These are phyloP conservation scores for Dryoscopus gambensis DNA, from an alignment of 2,113 vertebrate species.

Conservation along the genomic window DNA sequence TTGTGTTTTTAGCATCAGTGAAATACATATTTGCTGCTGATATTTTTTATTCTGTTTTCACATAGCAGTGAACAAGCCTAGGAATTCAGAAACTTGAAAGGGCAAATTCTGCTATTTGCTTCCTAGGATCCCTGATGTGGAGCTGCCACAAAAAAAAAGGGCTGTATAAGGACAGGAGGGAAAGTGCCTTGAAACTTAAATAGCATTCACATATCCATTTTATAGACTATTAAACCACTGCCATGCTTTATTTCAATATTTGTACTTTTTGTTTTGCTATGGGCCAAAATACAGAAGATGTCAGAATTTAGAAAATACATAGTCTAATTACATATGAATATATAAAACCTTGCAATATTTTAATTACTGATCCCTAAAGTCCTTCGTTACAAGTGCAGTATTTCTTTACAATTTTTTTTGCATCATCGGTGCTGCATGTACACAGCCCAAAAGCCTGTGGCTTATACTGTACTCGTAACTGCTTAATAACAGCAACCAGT, in stretches of 20 bases:
- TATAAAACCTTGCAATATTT: background rate
- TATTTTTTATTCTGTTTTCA: background rate
- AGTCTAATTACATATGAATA: background rate
- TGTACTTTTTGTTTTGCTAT: background rate
- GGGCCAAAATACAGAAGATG: background rate
- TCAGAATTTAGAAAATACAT: background rate
- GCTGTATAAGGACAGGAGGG: background rate
- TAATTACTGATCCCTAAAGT: background rate
- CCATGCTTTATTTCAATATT: background rate
- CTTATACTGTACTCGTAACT: background rate
- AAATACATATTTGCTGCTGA: background rate
- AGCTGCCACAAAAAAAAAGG: background rate
- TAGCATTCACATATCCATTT: background rate
- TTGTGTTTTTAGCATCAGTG: background rate
- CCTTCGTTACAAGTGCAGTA: background rate
- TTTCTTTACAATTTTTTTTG: background rate
- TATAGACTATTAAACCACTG: background rate
- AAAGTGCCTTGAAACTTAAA: background rate
- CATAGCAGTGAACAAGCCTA: background rate
- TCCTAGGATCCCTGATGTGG: background rate
- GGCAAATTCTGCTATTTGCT: background rate
- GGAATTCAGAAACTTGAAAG: background rate
- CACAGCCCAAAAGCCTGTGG: background rate
- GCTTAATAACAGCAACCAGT: background rate
- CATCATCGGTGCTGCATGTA: accelerated